Base-by-base conservation (phyloP, 2,888 invertebrate genomes). In the Andrena hattorfiana region DNA sequence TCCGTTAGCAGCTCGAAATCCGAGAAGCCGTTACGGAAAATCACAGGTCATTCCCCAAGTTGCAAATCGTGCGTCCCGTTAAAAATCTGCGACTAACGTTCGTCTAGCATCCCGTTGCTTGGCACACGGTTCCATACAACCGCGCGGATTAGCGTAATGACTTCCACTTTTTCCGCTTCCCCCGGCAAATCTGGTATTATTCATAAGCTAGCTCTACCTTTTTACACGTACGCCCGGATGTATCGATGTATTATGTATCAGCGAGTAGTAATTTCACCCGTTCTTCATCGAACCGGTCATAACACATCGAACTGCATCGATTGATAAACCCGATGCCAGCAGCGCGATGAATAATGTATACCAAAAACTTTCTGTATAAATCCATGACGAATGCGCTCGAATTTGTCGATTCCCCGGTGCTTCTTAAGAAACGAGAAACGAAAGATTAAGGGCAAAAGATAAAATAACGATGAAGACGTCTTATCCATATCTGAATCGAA, bases 381-480 rank as follows among this genome's bases (percentile, higher is more conserved):
- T 81, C 73, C 77, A 77, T 77, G 26, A 28, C 16, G 30, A 81
- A 56, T 60, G 64, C 51, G 28, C 26, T 7, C 35, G 35, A 77
- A 64, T 76, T 49, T 60, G 69, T 75, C 67, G 76, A 23, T 51
- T 66, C 69, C 10, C 54, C 23, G 4, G 2, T 6, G 59, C 23
- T 30, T 0, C 20, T 10, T 23, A 56, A 56, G 23, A 23, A 56
- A 56, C 20, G 51, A 69, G 10, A 67, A 72, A 60, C 48, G 63
- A 23, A 69, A 67, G 49, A 67, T 56, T 49, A 54, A 51, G 70
- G 35, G 71, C 26, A 71, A 42, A 56, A 30, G 66, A 67, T 72
- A 64, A 76, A 80, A 75, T 80, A 70, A 69, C 71, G 84, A 86
- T 86, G 85, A 86, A 86, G 86, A 86, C 69, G 75, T 84, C 77